Conservation (phyloP, 53 echinoderm and acorn worm species). For the Temnopleurus reevesii region DNA sequence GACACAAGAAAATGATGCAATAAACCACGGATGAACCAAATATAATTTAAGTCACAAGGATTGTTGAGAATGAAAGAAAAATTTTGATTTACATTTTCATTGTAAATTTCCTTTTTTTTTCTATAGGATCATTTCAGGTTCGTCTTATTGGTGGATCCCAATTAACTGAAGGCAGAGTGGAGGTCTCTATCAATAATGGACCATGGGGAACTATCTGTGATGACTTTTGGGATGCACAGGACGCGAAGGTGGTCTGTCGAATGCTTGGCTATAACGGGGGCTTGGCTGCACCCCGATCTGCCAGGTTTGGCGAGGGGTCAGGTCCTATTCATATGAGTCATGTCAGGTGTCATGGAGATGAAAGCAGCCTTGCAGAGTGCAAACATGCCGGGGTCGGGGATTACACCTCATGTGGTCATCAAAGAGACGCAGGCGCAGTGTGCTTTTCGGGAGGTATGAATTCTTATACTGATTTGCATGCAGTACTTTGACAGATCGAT, state of each 20-base stretch:
- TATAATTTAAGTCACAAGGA: too few relatives aligned
- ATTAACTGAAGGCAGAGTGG: constrained; percentile 30
- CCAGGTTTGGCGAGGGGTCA: background rate
- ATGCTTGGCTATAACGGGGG: background rate
- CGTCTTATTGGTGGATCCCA: constrained; percentile 18
- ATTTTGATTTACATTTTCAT: too few relatives aligned
- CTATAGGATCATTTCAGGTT: background rate
- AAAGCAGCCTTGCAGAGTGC: constrained; percentile 36
- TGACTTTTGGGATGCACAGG: background rate
- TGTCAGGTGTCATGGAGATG: constrained; percentile 41
- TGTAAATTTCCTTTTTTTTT: too few relatives aligned
- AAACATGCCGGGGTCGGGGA: background rate
- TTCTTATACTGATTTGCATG: too few relatives aligned
- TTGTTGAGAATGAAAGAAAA: too few relatives aligned
- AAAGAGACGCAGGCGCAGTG: constrained; percentile 37
- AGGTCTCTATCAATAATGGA: constrained; percentile 32
- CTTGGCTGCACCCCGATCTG: background rate
- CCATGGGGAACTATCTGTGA: constrained; percentile 17
- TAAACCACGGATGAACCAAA: too few relatives aligned
- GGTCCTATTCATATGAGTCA: background rate
- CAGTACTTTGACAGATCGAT: too few relatives aligned
- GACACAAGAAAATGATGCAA: too few relatives aligned
- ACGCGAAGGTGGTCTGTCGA: background rate
- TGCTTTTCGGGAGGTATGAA: background rate
- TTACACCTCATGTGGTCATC: constrained; percentile 18